phyloP scores from a whole-genome alignment of 2,113 vertebrate genomes.

The Strigops habroptila region DNA sequence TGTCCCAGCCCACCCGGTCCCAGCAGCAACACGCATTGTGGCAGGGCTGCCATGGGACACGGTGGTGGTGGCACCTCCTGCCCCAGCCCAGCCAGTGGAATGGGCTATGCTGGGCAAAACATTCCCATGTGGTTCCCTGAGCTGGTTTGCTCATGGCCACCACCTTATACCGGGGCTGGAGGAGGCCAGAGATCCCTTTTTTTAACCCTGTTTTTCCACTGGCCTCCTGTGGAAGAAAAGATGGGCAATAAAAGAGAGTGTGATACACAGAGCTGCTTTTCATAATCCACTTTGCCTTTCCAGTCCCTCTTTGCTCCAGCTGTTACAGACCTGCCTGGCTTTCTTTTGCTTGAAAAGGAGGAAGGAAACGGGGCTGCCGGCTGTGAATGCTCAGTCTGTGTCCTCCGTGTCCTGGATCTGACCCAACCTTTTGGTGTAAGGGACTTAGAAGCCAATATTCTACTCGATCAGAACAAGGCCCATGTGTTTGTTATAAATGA shows the following conservation, averaged over 20 bases:
- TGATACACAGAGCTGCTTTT: background rate
- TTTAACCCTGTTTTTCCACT: background rate
- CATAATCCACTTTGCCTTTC: background rate
- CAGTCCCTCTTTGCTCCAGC: background rate
- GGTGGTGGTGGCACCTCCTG: background rate
- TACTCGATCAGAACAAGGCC: background rate
- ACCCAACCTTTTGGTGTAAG: background rate
- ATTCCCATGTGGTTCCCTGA: background rate
- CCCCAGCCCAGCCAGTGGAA: background rate
- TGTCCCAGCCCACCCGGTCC: background rate
- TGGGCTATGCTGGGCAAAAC: background rate
- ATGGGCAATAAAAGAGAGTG: background rate
- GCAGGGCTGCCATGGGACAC: background rate
- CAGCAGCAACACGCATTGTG: background rate
- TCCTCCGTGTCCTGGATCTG: background rate
- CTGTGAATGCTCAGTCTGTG: background rate
- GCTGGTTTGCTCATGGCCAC: background rate
- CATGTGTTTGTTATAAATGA: background rate
- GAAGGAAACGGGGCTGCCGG: background rate
- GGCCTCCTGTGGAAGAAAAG: background rate
- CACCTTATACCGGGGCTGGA: fast-evolving
- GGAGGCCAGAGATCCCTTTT: background rate
- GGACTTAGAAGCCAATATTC: background rate
- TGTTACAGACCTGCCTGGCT: background rate
- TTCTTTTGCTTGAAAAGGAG: background rate